These are phyloP conservation scores for Microcebus lehilahytsara DNA, from an alignment of 2,113 vertebrate genomes.

Conservation along the genomic window DNA sequence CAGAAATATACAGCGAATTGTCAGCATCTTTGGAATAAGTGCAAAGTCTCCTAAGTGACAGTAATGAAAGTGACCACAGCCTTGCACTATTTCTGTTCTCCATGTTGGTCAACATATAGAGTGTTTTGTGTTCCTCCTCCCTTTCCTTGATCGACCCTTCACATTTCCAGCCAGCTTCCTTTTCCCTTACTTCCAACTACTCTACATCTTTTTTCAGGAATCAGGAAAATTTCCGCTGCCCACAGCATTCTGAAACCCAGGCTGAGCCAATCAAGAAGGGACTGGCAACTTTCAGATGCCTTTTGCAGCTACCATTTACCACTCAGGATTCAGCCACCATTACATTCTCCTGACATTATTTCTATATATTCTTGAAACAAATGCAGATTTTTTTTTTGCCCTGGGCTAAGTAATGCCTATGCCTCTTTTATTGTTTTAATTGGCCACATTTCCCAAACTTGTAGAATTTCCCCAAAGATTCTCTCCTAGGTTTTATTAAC, in stretches of 20 bases:
- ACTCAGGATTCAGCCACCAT: background rate
- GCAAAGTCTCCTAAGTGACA: background rate
- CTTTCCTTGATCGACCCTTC: background rate
- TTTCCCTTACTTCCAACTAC: background rate
- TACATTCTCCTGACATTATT: background rate
- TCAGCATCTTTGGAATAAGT: background rate
- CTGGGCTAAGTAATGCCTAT: background rate
- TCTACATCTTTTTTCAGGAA: background rate
- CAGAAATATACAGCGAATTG: background rate
- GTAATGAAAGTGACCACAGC: background rate
- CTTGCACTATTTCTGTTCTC: background rate
- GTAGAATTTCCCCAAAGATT: background rate
- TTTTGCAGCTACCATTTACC: background rate
- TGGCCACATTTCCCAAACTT: background rate
- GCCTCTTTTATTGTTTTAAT: background rate
- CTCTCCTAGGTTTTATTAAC: background rate
- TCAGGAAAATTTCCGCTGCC: background rate
- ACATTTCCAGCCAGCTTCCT: background rate
- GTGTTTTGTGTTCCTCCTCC: background rate
- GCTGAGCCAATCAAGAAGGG: background rate
- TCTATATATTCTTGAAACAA: constrained; percentile 6
- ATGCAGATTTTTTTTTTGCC: background rate
- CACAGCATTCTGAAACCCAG: background rate
- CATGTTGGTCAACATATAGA: background rate
- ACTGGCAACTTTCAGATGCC: background rate